Percentiles rank a stretch among this genome's conserved stretches.
Evolutionary conservation across 2,113 vertebrate genomes (phyloP).

Genomic region (Silurus meridionalis): DNA sequence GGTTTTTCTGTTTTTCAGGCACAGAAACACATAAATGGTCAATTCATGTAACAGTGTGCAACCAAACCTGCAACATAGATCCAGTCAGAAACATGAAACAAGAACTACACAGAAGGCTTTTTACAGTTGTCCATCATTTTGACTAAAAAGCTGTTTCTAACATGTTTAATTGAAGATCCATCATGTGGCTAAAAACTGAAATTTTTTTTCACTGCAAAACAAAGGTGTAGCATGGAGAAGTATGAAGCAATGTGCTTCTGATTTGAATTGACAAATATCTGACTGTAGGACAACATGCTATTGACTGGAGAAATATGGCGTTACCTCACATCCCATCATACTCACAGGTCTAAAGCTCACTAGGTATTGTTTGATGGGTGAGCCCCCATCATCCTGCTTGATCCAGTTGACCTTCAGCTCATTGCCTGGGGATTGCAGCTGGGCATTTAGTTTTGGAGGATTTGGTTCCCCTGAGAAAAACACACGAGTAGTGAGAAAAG

Average conservation of each 20-base stretch:
- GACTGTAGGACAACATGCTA: neutral
- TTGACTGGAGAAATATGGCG: neutral
- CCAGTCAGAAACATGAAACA: conserved; percentile 11
- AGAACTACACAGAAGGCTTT: neutral
- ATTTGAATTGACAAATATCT: neutral
- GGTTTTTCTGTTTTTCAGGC: conserved; percentile 75
- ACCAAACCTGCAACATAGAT: neutral
- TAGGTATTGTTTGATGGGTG: conserved; percentile 92
- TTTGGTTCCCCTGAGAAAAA: conserved; percentile 89
- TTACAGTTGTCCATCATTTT: neutral
- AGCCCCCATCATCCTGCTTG: conserved; percentile 96
- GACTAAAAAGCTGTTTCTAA: neutral
- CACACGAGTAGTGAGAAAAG: conserved; percentile 22
- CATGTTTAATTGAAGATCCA: neutral
- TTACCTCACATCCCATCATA: conserved; percentile 58
- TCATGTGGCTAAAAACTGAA: neutral
- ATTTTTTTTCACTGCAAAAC: too few relatives aligned
- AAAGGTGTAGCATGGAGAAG: neutral
- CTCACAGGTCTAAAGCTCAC: conserved; percentile 94
- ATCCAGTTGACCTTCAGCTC: conserved; percentile 86
- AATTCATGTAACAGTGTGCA: neutral
- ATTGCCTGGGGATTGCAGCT: conserved; percentile 82
- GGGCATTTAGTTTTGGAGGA: conserved; percentile 86
- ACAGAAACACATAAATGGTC: neutral
- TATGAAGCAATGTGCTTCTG: neutral